Percentiles rank a stretch among this genome's conserved stretches.
Evolutionary conservation across 1,140 invertebrate species (phyloP).

Genomic region (Augochlora pura): DNA sequence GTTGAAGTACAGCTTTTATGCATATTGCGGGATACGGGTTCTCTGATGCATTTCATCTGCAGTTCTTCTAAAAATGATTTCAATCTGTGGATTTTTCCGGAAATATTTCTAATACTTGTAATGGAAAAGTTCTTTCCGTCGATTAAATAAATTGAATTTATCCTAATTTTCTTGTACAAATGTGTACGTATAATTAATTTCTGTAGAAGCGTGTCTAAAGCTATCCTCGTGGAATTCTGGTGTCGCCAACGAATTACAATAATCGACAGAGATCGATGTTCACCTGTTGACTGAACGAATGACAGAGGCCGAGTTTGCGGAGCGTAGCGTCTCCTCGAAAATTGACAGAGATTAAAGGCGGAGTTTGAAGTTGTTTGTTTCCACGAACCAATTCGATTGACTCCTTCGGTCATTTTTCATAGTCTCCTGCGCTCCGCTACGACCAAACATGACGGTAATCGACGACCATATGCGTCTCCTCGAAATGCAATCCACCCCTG

Average conservation of each 20-base stretch:
- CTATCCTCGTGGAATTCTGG: not conserved
- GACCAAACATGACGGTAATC: not conserved
- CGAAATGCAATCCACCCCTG: not conserved
- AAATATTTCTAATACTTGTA: too few species aligned
- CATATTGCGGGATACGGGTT: too few species aligned
- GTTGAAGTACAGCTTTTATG: too few species aligned
- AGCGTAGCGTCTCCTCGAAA: not conserved
- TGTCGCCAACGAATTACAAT: not conserved
- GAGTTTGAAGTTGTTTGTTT: slow-evolving; percentile 1
- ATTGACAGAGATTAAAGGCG: not conserved
- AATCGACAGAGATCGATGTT: not conserved
- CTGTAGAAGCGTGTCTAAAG: too few species aligned
- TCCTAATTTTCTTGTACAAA: too few species aligned
- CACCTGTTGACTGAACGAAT: not conserved
- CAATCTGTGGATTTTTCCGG: too few species aligned
- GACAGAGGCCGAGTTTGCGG: not conserved
- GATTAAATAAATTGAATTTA: too few species aligned
- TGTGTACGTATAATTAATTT: too few species aligned
- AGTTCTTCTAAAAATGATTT: too few species aligned
- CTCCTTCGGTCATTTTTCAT: not conserved
- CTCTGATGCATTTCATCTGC: too few species aligned
- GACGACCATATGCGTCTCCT: not conserved
- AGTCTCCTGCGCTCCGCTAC: not conserved
- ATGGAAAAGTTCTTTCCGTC: too few species aligned
- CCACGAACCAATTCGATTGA: not conserved